Conservation (phyloP, 2,888 invertebrate species). For the Agapostemon virescens region DNA sequence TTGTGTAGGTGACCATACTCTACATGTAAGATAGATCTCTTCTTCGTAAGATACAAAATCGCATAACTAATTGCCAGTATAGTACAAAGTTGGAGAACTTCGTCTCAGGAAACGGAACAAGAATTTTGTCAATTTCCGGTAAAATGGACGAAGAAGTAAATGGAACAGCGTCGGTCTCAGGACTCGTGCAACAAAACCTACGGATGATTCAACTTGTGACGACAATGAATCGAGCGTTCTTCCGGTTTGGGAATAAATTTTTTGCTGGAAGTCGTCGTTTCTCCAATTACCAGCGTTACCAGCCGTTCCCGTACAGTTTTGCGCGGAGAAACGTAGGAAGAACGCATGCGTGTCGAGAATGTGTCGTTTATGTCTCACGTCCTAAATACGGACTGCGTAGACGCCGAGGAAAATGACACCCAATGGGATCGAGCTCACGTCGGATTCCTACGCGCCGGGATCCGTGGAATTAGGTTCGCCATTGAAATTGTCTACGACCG, state of each 20-base stretch:
- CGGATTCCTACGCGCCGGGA: conserved; percentile 2
- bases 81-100: not conserved
- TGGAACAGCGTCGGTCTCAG: not conserved
- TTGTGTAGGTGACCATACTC: no score
- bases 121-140: conserved; percentile 6
- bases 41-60: not conserved
- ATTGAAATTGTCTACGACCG: conserved; percentile 3
- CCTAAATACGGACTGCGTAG: conserved; percentile 59
- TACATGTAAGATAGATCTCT: not conserved
- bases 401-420: conserved; percentile 51
- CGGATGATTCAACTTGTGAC: conserved; percentile 7
- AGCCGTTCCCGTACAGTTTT: conserved; percentile 31
- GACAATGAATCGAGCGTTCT: conserved; percentile 49
- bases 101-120: not conserved
- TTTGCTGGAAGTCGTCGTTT: conserved; percentile 39
- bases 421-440: conserved; percentile 31
- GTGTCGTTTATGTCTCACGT: conserved; percentile 55
- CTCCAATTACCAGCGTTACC: conserved; percentile 33
- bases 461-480: not conserved
- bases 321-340: conserved; percentile 40
- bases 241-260: conserved; percentile 25
- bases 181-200: conserved; percentile 9
- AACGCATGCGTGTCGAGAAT: conserved; percentile 50
- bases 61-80: not conserved
- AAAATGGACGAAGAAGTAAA: not conserved